phyloP scores from a whole-genome alignment of 2,797 vertebrate genomes.

The Alcedo atthis region DNA sequence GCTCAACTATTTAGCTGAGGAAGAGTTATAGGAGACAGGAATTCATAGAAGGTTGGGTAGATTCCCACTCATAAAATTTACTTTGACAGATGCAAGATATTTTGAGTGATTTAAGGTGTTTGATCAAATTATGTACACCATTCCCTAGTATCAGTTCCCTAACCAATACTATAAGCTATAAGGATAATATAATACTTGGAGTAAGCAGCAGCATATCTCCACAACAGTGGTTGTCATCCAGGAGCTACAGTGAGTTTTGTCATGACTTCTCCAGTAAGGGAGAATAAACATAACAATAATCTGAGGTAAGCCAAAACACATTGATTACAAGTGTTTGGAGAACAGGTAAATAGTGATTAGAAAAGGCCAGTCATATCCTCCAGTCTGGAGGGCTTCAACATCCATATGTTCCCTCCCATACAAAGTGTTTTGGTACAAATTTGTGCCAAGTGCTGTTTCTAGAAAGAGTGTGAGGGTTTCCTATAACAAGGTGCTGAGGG shows the following conservation, averaged over 20 bases:
- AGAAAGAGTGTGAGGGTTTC: background rate
- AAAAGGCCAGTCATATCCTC: background rate
- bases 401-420: background rate
- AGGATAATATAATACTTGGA: background rate
- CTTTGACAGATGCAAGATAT: background rate
- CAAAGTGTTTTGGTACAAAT: background rate
- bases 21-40: background rate
- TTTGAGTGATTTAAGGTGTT: background rate
- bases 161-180: background rate
- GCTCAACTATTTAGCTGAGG: background rate
- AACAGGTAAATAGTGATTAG: background rate
- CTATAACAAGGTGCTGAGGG: background rate
- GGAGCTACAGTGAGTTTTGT: background rate
- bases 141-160: background rate
- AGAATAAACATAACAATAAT: fast-evolving
- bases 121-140: background rate
- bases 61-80: background rate
- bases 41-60: background rate
- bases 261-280: background rate
- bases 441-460: background rate
- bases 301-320: background rate
- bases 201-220: background rate
- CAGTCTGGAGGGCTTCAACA: background rate
- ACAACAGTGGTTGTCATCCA: background rate
- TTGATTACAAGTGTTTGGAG: fast-evolving